These are phyloP conservation scores for Neodiprion lecontei DNA, from an alignment of 1,140 invertebrate genomes.

Conservation along the genomic window DNA sequence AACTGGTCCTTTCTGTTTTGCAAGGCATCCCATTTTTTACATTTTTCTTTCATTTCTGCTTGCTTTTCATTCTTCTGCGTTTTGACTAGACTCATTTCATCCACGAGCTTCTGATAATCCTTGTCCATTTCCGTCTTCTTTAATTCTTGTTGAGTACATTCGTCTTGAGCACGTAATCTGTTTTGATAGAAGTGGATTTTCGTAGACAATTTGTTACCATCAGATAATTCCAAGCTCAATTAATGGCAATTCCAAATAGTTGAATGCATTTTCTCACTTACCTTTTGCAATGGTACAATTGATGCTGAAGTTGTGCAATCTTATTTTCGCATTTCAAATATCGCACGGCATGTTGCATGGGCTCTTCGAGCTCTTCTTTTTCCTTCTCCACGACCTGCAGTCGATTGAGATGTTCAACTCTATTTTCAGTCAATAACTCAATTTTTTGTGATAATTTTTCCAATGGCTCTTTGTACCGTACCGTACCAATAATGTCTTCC, in stretches of 20 bases:
- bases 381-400: constrained; percentile 91
- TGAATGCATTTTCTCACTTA: constrained; percentile 47
- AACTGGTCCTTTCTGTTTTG: constrained; percentile 53
- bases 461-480: constrained; percentile 87
- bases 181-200: neutral
- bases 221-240: neutral
- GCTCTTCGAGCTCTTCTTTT: constrained; percentile 82
- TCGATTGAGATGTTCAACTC: constrained; percentile 88
- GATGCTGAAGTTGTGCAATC: constrained; percentile 61
- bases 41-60: constrained; percentile 66
- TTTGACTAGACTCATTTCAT: constrained; percentile 63
- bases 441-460: constrained; percentile 78
- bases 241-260: neutral
- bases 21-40: constrained; percentile 58
- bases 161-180: constrained; percentile 55
- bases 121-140: constrained; percentile 63
- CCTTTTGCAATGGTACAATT: constrained; percentile 59
- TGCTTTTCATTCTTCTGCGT: constrained; percentile 63
- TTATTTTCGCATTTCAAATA: constrained; percentile 84
- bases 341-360: constrained; percentile 86
- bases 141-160: constrained; percentile 59
- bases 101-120: constrained; percentile 62
- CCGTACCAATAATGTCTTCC: constrained; percentile 97
- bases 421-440: constrained; percentile 79
- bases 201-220: constrained; percentile 4